Evolutionary conservation across 2,113 vertebrate genomes (phyloP).

Genomic region (Oostethus manadensis): DNA sequence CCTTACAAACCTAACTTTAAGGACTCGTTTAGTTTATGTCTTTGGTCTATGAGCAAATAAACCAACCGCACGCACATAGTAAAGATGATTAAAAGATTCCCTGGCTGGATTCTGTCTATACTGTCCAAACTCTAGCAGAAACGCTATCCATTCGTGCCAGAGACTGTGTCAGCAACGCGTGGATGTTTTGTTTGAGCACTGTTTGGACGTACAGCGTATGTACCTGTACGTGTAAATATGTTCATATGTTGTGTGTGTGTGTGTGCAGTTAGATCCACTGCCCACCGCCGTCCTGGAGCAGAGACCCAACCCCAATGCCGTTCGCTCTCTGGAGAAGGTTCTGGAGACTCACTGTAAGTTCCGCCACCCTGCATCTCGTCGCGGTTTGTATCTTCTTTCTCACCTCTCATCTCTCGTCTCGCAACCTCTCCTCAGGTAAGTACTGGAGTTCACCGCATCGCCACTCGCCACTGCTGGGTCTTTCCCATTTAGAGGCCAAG

Average conservation of each 20-base stretch:
- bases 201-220: neutral
- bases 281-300: constrained; percentile 81
- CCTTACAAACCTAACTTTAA: no score
- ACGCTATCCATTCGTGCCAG: no score
- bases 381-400: neutral
- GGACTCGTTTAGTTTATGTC: no score
- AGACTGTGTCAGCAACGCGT: no score
- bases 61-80: no score
- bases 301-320: constrained; percentile 82
- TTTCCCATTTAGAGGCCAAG: constrained; percentile 82
- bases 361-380: neutral
- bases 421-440: constrained; percentile 65
- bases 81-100: no score
- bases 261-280: constrained; percentile 78
- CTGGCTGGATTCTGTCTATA: no score
- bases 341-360: constrained; percentile 87
- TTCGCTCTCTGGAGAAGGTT: constrained; percentile 85
- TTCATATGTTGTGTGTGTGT: neutral
- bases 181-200: neutral
- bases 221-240: no score
- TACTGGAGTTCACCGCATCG: constrained; percentile 84
- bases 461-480: constrained; percentile 61
- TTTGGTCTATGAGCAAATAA: no score
- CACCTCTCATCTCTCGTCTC: neutral
- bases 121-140: no score